Evolutionary conservation across 2,888 invertebrate species (phyloP).

Genomic region (Drosophila helvetica): DNA sequence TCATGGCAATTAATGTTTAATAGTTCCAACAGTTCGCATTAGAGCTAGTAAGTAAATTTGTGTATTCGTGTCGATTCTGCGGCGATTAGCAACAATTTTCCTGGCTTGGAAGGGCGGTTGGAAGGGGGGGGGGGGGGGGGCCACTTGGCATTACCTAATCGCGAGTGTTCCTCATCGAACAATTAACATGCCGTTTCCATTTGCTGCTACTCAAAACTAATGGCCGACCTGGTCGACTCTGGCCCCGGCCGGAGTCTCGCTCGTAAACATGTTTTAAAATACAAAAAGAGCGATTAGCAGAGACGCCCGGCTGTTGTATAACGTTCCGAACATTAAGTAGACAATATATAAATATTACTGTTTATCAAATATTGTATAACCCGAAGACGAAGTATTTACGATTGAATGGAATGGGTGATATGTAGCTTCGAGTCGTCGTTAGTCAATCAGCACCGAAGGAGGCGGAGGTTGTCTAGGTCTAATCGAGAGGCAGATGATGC

Average conservation of each 20-base stretch:
- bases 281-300: constrained; percentile 43
- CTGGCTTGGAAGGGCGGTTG: neutral
- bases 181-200: constrained; percentile 72
- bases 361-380: constrained; percentile 67
- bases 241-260: constrained; percentile 17
- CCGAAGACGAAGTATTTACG: constrained; percentile 63
- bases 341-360: constrained; percentile 37
- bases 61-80: constrained; percentile 68
- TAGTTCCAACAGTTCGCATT: constrained; percentile 38
- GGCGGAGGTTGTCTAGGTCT: neutral
- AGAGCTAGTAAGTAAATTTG: constrained; percentile 19
- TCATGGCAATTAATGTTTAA: constrained; percentile 67
- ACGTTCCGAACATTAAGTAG: constrained; percentile 17
- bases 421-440: constrained; percentile 50
- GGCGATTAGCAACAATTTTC: constrained; percentile 76
- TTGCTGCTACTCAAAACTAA: constrained; percentile 53
- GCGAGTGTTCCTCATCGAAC: constrained; percentile 42
- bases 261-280: constrained; percentile 55
- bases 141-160: constrained; percentile 71
- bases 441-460: constrained; percentile 53
- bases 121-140: too few relatives aligned
- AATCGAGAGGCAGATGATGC: constrained; percentile 28
- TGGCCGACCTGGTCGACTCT: constrained; percentile 46
- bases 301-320: constrained; percentile 36
- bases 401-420: constrained; percentile 17